These are phyloP conservation scores for Abscondita cerata DNA, from an alignment of 2,888 invertebrate genomes.

Conservation along the genomic window DNA sequence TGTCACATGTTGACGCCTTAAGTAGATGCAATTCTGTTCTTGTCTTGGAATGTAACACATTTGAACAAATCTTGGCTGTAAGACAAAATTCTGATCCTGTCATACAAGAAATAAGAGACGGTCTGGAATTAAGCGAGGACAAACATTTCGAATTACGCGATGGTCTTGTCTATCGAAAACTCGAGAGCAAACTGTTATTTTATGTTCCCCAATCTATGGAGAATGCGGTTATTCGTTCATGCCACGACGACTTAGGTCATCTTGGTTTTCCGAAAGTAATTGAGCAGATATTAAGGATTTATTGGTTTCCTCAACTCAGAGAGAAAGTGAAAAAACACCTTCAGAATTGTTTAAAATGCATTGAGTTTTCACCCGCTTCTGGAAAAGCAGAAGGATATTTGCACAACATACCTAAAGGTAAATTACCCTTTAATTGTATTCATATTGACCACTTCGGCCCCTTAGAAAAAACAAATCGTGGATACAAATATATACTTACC, in stretches of 20 bases:
- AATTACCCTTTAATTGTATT: not conserved
- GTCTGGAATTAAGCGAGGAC: constrained; percentile 33
- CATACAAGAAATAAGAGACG: constrained; percentile 36
- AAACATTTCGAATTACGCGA: constrained; percentile 20
- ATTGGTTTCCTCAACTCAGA: constrained; percentile 50
- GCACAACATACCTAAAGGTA: not conserved
- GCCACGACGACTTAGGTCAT: not conserved
- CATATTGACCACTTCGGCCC: not conserved
- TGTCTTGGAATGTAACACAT: constrained; percentile 38
- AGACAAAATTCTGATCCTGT: constrained; percentile 36
- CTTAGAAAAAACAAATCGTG: not conserved
- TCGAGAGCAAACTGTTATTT: not conserved
- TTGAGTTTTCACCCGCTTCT: constrained; percentile 39
- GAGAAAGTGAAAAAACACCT: constrained; percentile 42
- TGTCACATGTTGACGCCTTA: not conserved
- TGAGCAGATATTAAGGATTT: not conserved
- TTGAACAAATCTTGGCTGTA: constrained; percentile 38
- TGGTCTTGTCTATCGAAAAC: constrained; percentile 24
- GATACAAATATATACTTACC: too few species aligned
- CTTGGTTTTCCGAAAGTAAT: not conserved
- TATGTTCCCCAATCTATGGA: not conserved
- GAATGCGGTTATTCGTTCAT: not conserved
- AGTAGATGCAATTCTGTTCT: constrained; percentile 39
- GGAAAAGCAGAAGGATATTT: constrained; percentile 20
- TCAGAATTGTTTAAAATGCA: constrained; percentile 45